These are phyloP conservation scores for Euborellia annulipes DNA, from an alignment of 1,140 invertebrate genomes.

Conservation along the genomic window DNA sequence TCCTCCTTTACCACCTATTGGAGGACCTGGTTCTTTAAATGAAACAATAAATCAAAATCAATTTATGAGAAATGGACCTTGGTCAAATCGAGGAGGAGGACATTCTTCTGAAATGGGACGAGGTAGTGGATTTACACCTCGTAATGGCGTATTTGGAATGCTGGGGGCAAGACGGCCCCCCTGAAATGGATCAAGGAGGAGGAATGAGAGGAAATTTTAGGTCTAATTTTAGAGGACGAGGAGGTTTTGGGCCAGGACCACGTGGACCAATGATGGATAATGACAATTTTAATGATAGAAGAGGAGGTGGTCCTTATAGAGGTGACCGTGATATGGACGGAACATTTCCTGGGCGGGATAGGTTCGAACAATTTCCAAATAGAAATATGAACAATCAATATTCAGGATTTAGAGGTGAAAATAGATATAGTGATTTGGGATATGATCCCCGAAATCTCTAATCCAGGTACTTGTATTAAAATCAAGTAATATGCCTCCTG, in stretches of 20 bases:
- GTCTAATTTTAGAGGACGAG: background rate
- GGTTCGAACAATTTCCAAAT: background rate
- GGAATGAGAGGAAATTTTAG: background rate
- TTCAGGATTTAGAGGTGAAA: conserved; percentile 1
- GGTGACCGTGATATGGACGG: conserved; percentile 1
- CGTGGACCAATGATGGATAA: conserved; percentile 4
- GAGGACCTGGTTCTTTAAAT: background rate
- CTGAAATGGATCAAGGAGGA: conserved; percentile 6
- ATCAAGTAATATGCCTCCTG: conserved; percentile 48
- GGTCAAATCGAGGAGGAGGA: too few relatives aligned
- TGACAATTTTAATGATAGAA: conserved; percentile 5
- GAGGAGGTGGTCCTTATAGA: conserved; percentile 2
- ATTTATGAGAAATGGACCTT: too few relatives aligned
- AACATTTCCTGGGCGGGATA: background rate
- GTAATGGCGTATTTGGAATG: background rate
- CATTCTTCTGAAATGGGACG: background rate
- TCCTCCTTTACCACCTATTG: background rate
- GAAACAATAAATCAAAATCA: too few relatives aligned
- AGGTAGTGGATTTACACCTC: background rate
- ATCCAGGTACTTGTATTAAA: conserved; percentile 42
- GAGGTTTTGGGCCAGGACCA: conserved; percentile 1
- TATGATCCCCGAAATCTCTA: background rate
- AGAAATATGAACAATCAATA: background rate
- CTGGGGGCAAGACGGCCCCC: background rate
- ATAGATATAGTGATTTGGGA: background rate